Conservation (phyloP, 2,113 vertebrate genomes). For the Ardeotis arabs region DNA sequence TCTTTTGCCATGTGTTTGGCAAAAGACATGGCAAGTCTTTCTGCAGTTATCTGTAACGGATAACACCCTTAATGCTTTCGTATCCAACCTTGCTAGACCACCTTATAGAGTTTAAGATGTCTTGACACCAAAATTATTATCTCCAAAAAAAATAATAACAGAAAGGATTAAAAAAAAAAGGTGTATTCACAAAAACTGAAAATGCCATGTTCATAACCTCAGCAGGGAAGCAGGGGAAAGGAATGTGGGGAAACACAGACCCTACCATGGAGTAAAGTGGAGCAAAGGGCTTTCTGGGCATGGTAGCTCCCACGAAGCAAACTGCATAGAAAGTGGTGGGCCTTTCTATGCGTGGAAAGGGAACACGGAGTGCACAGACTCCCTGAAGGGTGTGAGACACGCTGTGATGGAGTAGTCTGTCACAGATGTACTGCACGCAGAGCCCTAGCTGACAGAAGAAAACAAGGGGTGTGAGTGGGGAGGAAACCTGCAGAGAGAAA, state of each 20-base stretch:
- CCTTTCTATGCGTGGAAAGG: not conserved
- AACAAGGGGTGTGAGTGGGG: not conserved
- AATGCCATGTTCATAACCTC: not conserved
- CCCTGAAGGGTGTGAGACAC: not conserved
- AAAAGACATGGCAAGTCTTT: not conserved
- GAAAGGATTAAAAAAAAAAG: fast-evolving
- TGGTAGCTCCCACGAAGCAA: not conserved
- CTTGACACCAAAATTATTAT: not conserved
- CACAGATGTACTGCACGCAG: not conserved
- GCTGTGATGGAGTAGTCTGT: not conserved
- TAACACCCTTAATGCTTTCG: not conserved
- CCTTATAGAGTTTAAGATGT: not conserved
- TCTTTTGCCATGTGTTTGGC: not conserved
- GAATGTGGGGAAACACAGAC: not conserved
- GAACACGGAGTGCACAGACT: not conserved
- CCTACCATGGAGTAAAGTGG: not conserved
- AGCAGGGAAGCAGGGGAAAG: not conserved
- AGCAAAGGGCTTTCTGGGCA: not conserved
- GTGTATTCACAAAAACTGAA: not conserved
- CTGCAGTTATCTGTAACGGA: not conserved
- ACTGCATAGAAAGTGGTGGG: not conserved
- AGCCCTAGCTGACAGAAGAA: not conserved
- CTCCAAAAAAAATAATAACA: not conserved
- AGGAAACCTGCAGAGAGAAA: not conserved
- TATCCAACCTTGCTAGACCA: not conserved